Evolutionary conservation across 2,797 vertebrate genomes (phyloP).

Genomic region (Danio choprae): DNA sequence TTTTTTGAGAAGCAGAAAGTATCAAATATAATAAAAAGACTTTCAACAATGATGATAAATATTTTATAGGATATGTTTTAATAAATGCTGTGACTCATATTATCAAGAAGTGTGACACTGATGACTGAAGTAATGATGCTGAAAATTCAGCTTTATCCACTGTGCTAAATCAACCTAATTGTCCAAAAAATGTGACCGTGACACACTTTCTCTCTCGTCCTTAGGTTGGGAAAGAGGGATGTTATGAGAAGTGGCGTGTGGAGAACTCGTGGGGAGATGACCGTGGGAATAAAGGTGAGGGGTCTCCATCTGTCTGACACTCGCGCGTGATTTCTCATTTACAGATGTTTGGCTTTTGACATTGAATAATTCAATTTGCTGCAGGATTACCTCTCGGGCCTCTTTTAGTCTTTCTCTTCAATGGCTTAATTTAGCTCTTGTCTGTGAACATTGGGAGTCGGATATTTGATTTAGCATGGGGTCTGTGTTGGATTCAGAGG

Average conservation of each 20-base stretch:
- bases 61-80: too few species aligned
- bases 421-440: constrained; percentile 69
- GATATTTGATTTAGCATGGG: constrained; percentile 50
- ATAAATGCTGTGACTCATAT: too few species aligned
- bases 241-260: constrained; percentile 94
- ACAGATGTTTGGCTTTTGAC: constrained; percentile 60
- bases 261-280: constrained; percentile 99
- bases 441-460: constrained; percentile 52
- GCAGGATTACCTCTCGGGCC: constrained; percentile 59
- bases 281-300: constrained; percentile 96
- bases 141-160: neutral
- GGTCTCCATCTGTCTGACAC: neutral
- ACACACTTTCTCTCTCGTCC: neutral
- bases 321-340: constrained; percentile 32
- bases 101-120: too few species aligned
- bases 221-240: constrained; percentile 85
- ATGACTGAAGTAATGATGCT: too few species aligned
- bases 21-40: too few species aligned
- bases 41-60: too few species aligned
- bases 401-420: constrained; percentile 51
- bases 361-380: constrained; percentile 64
- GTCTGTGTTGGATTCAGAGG: constrained; percentile 22
- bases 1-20: too few species aligned
- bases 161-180: neutral
- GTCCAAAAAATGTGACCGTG: neutral